These are phyloP conservation scores for Smutsia gigantea DNA, from an alignment of 2,797 vertebrate species.

Conservation along the genomic window DNA sequence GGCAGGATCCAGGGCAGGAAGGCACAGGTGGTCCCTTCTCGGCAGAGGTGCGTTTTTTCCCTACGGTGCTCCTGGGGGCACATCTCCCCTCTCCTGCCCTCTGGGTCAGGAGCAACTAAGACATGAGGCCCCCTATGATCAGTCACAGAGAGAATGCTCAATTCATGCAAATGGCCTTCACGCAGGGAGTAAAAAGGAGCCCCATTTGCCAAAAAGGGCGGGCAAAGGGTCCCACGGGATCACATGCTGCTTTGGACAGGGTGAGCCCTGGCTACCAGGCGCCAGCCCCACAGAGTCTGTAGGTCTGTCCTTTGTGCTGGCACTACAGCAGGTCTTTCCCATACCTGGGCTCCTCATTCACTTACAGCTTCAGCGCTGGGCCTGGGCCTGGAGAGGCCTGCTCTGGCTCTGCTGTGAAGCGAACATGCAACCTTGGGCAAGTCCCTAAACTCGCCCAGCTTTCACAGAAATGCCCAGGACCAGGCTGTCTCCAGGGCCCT, in stretches of 20 bases:
- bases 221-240: not conserved
- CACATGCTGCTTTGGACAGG: not conserved
- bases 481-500: not conserved
- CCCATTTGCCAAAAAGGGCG: not conserved
- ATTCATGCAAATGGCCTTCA: not conserved
- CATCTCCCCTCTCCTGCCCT: not conserved
- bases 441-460: too few relatives aligned
- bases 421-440: not conserved
- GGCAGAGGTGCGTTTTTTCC: not conserved
- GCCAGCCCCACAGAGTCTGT: too few relatives aligned
- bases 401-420: not conserved
- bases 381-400: too few relatives aligned
- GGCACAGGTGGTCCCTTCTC: not conserved
- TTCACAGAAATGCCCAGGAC: not conserved
- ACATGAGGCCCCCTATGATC: rapidly evolving
- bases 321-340: not conserved
- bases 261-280: not conserved
- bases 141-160: not conserved
- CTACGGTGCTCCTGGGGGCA: not conserved
- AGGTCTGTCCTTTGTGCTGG: too few relatives aligned
- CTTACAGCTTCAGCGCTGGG: not conserved
- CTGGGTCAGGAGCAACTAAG: not conserved
- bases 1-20: not conserved
- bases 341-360: not conserved
- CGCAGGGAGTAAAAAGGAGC: not conserved